Conservation (phyloP, 2,888 invertebrate species). For the Ethmia dodecea region DNA sequence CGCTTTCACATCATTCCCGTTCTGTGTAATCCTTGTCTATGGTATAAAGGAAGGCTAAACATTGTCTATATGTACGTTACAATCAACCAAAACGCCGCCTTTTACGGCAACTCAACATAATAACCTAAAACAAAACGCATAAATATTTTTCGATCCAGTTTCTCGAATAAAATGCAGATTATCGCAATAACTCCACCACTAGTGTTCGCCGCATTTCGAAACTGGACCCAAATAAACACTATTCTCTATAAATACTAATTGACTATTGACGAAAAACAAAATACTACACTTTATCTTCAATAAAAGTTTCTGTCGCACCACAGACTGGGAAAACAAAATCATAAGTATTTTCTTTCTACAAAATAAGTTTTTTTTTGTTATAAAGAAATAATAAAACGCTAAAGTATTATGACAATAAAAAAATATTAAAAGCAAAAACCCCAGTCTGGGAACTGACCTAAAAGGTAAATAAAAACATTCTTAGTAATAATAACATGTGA, state of each 20-base stretch:
- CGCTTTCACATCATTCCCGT: too few relatives aligned
- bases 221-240: constrained; percentile 38
- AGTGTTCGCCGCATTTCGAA: constrained; percentile 17
- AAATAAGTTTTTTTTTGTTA: constrained; percentile 25
- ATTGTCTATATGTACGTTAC: constrained; percentile 33
- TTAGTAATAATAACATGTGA: constrained; percentile 42
- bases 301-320: constrained; percentile 21
- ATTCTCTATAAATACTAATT: constrained; percentile 48
- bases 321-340: constrained; percentile 39
- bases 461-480: constrained; percentile 28
- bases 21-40: constrained; percentile 36
- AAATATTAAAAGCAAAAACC: constrained; percentile 10
- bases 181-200: constrained; percentile 13
- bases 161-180: constrained; percentile 12
- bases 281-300: constrained; percentile 21
- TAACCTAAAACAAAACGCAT: constrained; percentile 33
- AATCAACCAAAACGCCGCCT: constrained; percentile 43
- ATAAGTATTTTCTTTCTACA: constrained; percentile 42
- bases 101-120: constrained; percentile 36
- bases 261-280: constrained; percentile 45
- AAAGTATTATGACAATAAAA: constrained; percentile 16
- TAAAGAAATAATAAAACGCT: constrained; percentile 18
- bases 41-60: constrained; percentile 33
- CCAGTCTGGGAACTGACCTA: constrained; percentile 15
- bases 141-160: constrained; percentile 35